These are phyloP conservation scores for Cataglyphis hispanica DNA, from an alignment of 1,140 invertebrate genomes.

Conservation along the genomic window DNA sequence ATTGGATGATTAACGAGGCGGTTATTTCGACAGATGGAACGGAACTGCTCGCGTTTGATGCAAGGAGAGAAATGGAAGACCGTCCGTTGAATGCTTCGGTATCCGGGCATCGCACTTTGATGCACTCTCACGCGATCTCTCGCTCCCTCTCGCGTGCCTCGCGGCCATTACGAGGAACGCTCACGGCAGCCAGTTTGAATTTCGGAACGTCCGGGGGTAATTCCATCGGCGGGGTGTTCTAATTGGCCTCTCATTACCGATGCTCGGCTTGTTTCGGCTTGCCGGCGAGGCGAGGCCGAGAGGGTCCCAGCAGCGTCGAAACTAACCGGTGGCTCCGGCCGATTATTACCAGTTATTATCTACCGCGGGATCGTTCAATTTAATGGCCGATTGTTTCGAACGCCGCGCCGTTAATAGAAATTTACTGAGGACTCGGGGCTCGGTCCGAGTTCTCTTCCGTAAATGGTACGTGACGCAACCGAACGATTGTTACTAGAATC, in stretches of 20 bases:
- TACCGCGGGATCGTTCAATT: conserved; percentile 84
- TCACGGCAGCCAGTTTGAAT: conserved; percentile 84
- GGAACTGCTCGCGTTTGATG: neutral
- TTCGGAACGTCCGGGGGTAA: conserved; percentile 84
- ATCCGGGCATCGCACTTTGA: conserved; percentile 43
- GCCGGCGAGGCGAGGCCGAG: conserved; percentile 62
- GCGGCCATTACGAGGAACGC: conserved; percentile 81
- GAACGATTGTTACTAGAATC: conserved; percentile 5
- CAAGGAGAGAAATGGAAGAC: conserved; percentile 1
- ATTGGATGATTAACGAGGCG: conserved; percentile 44
- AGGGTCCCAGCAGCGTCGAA: conserved; percentile 76
- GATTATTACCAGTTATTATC: conserved; percentile 86
- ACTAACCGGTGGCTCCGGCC: conserved; percentile 80
- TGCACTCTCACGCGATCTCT: conserved; percentile 54
- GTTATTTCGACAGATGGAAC: conserved; percentile 17
- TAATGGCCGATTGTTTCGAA: conserved; percentile 85
- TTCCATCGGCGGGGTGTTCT: conserved; percentile 85
- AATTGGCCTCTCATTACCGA: conserved; percentile 87
- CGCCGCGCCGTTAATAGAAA: conserved; percentile 84
- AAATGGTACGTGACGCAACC: conserved; percentile 51
- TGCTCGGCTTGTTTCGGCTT: conserved; percentile 83
- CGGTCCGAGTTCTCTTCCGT: conserved; percentile 45
- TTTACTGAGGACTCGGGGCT: conserved; percentile 78
- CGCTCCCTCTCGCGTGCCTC: conserved; percentile 82
- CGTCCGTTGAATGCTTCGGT: neutral